These are phyloP conservation scores for Danionella dracula DNA, from an alignment of 2,797 vertebrate genomes.

Conservation along the genomic window DNA sequence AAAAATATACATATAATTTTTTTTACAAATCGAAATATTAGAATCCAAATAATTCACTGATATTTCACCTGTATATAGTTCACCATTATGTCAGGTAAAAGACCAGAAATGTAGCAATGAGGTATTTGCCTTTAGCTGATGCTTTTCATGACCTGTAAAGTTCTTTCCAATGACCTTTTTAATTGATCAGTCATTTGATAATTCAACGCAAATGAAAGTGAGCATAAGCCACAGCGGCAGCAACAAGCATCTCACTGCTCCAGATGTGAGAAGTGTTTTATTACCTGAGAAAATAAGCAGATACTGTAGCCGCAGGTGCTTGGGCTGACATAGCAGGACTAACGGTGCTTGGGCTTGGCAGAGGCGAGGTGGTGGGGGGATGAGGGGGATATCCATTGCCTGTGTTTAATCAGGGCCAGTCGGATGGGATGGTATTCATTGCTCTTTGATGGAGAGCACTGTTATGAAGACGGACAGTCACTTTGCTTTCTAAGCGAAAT, in stretches of 20 bases:
- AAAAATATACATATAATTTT: too few relatives aligned
- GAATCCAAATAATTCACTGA: too few relatives aligned
- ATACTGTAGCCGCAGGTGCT: conserved; percentile 86
- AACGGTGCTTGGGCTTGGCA: conserved; percentile 55
- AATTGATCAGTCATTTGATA: conserved; percentile 73
- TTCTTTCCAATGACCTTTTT: too few relatives aligned
- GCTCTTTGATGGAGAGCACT: conserved; percentile 85
- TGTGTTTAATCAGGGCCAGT: conserved; percentile 91
- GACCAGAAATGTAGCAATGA: conserved; percentile 56
- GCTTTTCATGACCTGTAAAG: conserved; percentile 61
- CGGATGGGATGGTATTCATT: conserved; percentile 88
- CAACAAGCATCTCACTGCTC: conserved; percentile 49
- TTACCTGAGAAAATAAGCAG: conserved; percentile 67
- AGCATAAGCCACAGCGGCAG: conserved; percentile 46
- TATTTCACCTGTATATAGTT: too few relatives aligned
- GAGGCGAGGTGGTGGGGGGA: conserved; percentile 46
- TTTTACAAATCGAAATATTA: too few relatives aligned
- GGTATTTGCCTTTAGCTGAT: conserved; percentile 52
- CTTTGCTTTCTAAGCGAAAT: conserved; percentile 82
- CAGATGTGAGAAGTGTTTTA: conserved; percentile 78
- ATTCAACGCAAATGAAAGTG: conserved; percentile 76
- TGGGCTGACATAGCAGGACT: conserved; percentile 65
- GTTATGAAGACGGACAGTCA: conserved; percentile 83
- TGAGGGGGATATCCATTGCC: conserved; percentile 71
- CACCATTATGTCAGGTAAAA: too few relatives aligned